Evolutionary conservation across 2,113 vertebrate genomes (phyloP), one percentile per base, ranked within the genome.

Genomic region (Neotragus pygmaeus): DNA sequence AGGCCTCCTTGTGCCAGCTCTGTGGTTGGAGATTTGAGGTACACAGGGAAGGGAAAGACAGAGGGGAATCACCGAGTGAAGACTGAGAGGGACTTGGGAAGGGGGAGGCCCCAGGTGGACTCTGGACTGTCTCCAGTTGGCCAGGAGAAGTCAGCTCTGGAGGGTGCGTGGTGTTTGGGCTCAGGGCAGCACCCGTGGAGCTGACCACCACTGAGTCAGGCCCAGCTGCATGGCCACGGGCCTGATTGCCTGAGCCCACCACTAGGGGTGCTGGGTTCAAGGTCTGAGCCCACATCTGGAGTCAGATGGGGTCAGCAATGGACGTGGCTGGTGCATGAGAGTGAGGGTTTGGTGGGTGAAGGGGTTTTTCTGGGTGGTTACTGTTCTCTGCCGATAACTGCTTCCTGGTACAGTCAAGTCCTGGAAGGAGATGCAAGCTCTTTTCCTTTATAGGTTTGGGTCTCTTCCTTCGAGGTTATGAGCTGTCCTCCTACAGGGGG

Each of bases 211-310:
- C 36, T 66, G 78, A 85, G 58, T 96, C 96, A 66, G 70, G 60
- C 58, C n/a, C 5, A 28, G 57, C 66, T 73, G 25, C 30, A 47
- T 49, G 87, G 60, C n/a, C 64, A 36, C 0, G 4, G 64, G n/a
- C 64, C 36, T 13, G 28, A 33, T 8, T 2, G 16, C 88, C 90
- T 25, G 4, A 15, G 17, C 19, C 57, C 49, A 4, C 58, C 87
- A 17, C 73, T 43, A 66, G 25, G 89, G 70, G 60, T 13, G 0
- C 60, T 17, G 70, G 1, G 57, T 75, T 83, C 75, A 83, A 83
- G 81, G 64, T n/a, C 30, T 73, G 9, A 45, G 2, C 83, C 90
- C 96, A 85, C 70, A 85, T 96, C 81, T 94, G 90, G 92, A 90
- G 96, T 70, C 43, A 53, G 47, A 81, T 16, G 43, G 23, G 23